These are phyloP conservation scores for Pogonognathellus flavescens DNA, from an alignment of 1,140 invertebrate genomes.

Conservation along the genomic window DNA sequence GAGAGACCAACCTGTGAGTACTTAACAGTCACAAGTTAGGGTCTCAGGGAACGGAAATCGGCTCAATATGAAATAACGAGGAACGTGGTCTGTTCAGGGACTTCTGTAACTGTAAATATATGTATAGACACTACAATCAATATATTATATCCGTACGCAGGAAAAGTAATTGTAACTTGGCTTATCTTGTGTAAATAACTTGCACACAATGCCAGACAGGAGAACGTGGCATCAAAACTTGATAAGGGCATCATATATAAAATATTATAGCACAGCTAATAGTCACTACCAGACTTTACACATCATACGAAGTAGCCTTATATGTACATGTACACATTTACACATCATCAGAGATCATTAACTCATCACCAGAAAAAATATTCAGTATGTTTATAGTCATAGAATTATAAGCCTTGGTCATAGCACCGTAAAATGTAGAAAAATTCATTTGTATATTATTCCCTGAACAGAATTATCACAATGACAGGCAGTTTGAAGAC, in stretches of 20 bases:
- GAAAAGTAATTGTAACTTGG: conserved; percentile 3
- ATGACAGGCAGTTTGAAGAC: too few relatives aligned
- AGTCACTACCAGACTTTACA: neutral
- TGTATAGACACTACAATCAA: too few relatives aligned
- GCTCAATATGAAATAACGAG: conserved; percentile 68
- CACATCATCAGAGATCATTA: too few relatives aligned
- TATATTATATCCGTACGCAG: neutral
- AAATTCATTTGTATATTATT: too few relatives aligned
- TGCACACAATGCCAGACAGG: neutral
- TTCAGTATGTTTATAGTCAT: too few relatives aligned
- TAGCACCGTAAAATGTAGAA: too few relatives aligned
- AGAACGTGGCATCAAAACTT: too few relatives aligned
- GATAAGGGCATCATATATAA: too few relatives aligned
- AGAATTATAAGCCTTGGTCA: too few relatives aligned
- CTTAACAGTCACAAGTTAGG: conserved; percentile 80
- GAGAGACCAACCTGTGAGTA: conserved; percentile 81
- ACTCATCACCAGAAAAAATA: too few relatives aligned
- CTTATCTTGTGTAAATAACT: conserved; percentile 5
- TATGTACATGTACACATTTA: neutral
- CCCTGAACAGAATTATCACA: too few relatives aligned
- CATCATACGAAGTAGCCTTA: neutral
- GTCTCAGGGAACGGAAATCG: conserved; percentile 81
- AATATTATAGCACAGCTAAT: too few relatives aligned
- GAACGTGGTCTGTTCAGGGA: neutral
- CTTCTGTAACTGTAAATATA: conserved; percentile 4